Evolutionary conservation across 2,888 invertebrate species (phyloP), one percentile per base, ranked within the genome.

Genomic region (Lasioglossum calceatum): DNA sequence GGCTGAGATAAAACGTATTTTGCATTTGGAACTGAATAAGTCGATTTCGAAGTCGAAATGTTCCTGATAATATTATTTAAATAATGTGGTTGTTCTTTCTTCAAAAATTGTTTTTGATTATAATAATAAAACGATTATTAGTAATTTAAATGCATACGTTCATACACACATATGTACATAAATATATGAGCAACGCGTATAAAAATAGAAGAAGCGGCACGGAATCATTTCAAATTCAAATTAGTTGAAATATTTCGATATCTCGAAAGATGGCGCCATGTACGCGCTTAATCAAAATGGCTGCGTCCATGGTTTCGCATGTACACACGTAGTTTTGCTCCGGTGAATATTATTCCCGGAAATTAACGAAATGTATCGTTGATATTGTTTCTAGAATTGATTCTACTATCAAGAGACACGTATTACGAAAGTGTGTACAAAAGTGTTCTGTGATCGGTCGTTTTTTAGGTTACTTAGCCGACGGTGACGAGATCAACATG

Each of bases 401-500:
- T 32, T 10, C n/a, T 44, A 10, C 44, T 4, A 3, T 10, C 2
- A 16, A 36, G 16, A 74, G 47, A 72, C 50, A 12, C 8, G 12
- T 54, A 71, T 42, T 32, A 3, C 2, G 1, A 50, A 32, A 71
- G 23, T 19, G 19, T 67, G 23, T 75, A 2, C 12, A 47, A 16
- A 8, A 70, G 7, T n/a, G 50, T 77, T 19, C 10, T 42, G 14
- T 8, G 44, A 61, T 36, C 8, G 36, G 5, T 36, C 36, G 27
- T 4, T n/a, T 44, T 44, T 39, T 71, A 72, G 81, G 85, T 86
- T 86, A 86, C 12, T 47, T 44, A 64, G 70, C 12, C 12, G 27
- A 4, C 64, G 4, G 32, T n/a, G 23, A 36, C 10, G 36, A 47
- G 64, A 16, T 2, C 47, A 77, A 84, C 42, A 91, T 91, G 90